These are phyloP conservation scores for Epizoanthus ramosus DNA, from an alignment of 92 coral and sea anemone species.

Conservation along the genomic window DNA sequence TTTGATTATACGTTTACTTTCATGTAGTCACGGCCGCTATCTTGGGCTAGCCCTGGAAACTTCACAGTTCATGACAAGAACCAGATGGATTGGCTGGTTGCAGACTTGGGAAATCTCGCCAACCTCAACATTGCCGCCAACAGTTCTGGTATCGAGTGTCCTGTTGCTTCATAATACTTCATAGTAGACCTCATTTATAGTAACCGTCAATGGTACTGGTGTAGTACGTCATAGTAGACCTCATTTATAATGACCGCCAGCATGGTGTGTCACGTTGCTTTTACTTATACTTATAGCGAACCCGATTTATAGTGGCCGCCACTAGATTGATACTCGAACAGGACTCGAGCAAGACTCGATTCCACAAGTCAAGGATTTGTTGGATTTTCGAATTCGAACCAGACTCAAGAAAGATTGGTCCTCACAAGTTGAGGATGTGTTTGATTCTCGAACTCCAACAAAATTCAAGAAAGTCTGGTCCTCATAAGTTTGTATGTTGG, in stretches of 20 bases:
- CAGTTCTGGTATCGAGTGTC: slow-evolving; percentile 34
- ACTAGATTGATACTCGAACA: background rate
- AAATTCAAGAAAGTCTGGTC: too few species aligned
- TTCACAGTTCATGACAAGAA: slow-evolving; percentile 83
- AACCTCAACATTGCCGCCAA: slow-evolving; percentile 20
- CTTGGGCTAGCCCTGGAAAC: slow-evolving; percentile 96
- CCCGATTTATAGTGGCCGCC: background rate
- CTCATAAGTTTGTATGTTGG: too few species aligned
- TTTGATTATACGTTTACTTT: background rate
- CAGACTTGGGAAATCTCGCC: slow-evolving; percentile 71
- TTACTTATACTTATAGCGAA: background rate
- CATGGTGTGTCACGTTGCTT: slow-evolving; percentile 35
- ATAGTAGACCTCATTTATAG: too few species aligned
- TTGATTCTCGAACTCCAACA: too few species aligned
- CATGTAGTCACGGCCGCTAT: slow-evolving; percentile 86
- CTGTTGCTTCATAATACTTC: slow-evolving; percentile 33
- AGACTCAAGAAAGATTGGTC: too few species aligned
- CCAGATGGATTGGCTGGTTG: slow-evolving; percentile 88
- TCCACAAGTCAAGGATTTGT: too few species aligned
- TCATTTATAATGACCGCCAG: background rate
- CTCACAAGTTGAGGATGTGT: too few species aligned
- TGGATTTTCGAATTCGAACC: too few species aligned
- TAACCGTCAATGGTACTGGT: background rate
- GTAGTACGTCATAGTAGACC: background rate
- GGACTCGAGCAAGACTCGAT: too few species aligned